Percentiles rank a stretch among this genome's conserved stretches.
These are phyloP conservation scores for Drosophila testacea DNA, from an alignment of 2,888 invertebrate genomes.

Conservation along the genomic window DNA sequence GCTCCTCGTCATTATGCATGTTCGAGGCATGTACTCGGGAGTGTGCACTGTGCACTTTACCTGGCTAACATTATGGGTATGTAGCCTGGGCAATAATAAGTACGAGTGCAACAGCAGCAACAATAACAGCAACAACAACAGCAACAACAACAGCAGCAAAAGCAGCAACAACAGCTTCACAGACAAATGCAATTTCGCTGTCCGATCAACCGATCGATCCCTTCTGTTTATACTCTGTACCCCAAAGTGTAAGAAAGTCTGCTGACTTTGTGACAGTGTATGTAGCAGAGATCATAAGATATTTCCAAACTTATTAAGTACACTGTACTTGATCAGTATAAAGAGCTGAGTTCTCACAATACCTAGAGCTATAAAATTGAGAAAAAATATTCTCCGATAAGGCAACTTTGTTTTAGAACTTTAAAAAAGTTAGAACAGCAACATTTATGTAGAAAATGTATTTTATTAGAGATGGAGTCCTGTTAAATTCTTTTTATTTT, in stretches of 20 bases:
- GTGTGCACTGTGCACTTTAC: constrained; percentile 52
- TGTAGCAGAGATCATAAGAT: background rate
- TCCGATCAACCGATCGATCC: constrained; percentile 69
- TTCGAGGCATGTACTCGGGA: constrained; percentile 45
- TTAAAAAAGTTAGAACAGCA: too few relatives aligned
- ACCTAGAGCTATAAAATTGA: too few relatives aligned
- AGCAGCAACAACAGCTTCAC: constrained; percentile 22
- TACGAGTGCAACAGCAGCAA: constrained; percentile 34
- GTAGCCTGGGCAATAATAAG: constrained; percentile 48
- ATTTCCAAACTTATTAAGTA: too few relatives aligned
- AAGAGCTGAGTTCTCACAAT: too few relatives aligned
- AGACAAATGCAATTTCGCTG: constrained; percentile 71
- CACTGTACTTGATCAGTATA: too few relatives aligned
- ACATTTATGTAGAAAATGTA: too few relatives aligned
- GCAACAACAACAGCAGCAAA: constrained; percentile 12
- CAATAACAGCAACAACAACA: too few relatives aligned
- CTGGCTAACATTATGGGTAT: constrained; percentile 62
- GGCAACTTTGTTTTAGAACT: too few relatives aligned
- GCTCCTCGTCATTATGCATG: constrained; percentile 59
- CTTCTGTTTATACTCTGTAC: constrained; percentile 45
- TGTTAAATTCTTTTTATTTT: too few relatives aligned
- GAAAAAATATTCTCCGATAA: too few relatives aligned
- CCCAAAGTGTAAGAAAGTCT: background rate
- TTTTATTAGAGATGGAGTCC: too few relatives aligned
- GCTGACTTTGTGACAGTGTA: background rate